phyloP scores from a whole-genome alignment of 2,888 invertebrate genomes.

The Maniola hyperantus region DNA sequence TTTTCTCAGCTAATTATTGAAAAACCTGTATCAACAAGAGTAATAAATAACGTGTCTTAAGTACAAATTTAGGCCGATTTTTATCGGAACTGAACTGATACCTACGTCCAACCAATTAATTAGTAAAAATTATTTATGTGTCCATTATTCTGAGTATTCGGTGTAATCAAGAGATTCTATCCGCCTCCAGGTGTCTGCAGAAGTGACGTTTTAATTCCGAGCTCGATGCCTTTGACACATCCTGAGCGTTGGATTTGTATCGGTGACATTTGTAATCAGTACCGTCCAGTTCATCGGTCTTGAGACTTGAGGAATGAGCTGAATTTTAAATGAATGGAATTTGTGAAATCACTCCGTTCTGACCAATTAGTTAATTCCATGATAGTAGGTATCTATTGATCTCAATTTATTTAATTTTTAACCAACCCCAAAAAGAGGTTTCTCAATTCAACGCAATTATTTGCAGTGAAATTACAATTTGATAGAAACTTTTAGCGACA shows the following conservation, averaged over 20 bases:
- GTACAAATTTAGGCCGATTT: not conserved
- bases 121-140: slow-evolving; percentile 27
- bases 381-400: not conserved
- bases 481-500: no score
- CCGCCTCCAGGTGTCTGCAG: slow-evolving; percentile 41
- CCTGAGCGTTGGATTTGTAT: slow-evolving; percentile 54
- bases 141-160: slow-evolving; percentile 34
- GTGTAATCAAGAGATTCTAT: slow-evolving; percentile 37
- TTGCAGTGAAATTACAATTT: no score
- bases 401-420: not conserved
- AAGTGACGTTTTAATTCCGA: slow-evolving; percentile 48
- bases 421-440: not conserved
- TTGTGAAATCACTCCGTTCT: slow-evolving; percentile 25
- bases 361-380: slow-evolving; percentile 30
- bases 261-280: slow-evolving; percentile 42
- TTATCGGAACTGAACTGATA: slow-evolving; percentile 5
- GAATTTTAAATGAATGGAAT: slow-evolving; percentile 28
- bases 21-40: not conserved
- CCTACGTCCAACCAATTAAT: slow-evolving; percentile 23
- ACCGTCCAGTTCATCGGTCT: slow-evolving; percentile 32
- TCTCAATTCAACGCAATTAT: no score
- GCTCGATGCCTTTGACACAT: slow-evolving; percentile 56
- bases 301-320: slow-evolving; percentile 25
- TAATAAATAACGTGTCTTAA: not conserved
- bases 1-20: not conserved